phyloP scores from a whole-genome alignment of 1,140 invertebrate genomes.

The Euwallacea fornicatus region DNA sequence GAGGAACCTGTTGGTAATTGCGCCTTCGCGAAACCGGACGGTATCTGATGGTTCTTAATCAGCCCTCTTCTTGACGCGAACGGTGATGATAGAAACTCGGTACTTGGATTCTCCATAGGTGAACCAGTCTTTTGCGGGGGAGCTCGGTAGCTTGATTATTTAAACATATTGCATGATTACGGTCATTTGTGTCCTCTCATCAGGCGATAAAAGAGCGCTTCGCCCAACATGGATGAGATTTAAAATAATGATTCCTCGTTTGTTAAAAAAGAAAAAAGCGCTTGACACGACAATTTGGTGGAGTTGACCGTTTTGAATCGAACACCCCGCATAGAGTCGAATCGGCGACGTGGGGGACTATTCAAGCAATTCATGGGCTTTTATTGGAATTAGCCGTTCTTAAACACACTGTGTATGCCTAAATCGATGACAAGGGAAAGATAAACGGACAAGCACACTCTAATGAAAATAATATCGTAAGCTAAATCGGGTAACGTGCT shows the following conservation, averaged over 20 bases:
- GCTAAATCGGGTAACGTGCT: slow-evolving; percentile 27
- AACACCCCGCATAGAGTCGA: neutral
- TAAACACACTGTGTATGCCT: neutral
- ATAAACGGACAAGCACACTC: neutral
- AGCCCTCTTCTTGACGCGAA: neutral
- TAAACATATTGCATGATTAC: slow-evolving; percentile 11
- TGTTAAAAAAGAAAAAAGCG: slow-evolving; percentile 8
- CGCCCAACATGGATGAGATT: slow-evolving; percentile 19
- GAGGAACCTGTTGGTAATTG: neutral
- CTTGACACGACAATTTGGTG: too few species aligned
- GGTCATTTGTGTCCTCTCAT: slow-evolving; percentile 4
- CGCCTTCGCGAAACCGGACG: neutral
- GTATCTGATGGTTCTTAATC: slow-evolving; percentile 2
- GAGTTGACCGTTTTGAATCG: too few species aligned
- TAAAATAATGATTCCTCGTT: slow-evolving; percentile 23
- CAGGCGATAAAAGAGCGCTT: slow-evolving; percentile 20
- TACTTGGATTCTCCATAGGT: neutral
- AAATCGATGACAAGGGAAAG: neutral
- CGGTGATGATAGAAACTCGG: neutral
- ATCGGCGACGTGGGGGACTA: slow-evolving; percentile 2
- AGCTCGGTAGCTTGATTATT: neutral
- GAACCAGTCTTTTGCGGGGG: too few species aligned
- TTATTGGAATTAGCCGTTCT: neutral
- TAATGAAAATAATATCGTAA: slow-evolving; percentile 22
- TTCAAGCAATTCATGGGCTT: neutral